These are phyloP conservation scores for Meda fulgida DNA, from an alignment of 2,797 vertebrate species.

Conservation along the genomic window DNA sequence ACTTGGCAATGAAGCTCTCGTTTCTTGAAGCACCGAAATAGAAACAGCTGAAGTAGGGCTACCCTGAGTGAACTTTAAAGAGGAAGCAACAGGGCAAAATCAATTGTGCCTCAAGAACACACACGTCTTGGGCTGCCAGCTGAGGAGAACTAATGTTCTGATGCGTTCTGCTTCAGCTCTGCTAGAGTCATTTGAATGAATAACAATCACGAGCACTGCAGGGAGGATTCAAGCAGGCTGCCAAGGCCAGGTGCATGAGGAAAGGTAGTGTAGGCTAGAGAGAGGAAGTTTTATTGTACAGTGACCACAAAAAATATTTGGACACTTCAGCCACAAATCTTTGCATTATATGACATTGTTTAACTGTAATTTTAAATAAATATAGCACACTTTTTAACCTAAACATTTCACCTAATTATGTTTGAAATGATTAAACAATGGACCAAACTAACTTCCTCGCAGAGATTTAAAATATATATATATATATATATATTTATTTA, in stretches of 20 bases:
- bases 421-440: neutral
- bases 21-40: constrained; percentile 54
- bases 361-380: neutral
- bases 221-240: constrained; percentile 12
- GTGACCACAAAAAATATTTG: neutral
- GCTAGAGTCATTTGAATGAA: constrained; percentile 37
- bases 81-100: constrained; percentile 57
- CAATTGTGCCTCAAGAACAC: constrained; percentile 51
- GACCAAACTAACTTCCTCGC: neutral
- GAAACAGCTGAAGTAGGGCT: constrained; percentile 40
- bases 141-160: constrained; percentile 37
- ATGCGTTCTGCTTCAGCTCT: constrained; percentile 27
- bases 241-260: constrained; percentile 22
- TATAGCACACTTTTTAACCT: neutral
- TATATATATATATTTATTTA: too few relatives aligned
- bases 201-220: constrained; percentile 7
- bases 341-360: neutral
- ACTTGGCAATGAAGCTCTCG: constrained; percentile 47
- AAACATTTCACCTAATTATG: neutral
- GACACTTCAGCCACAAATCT: neutral
- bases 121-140: constrained; percentile 46
- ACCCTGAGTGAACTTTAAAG: constrained; percentile 47
- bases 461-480: too few relatives aligned
- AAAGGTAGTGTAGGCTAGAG: constrained; percentile 14
- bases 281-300: constrained; percentile 2